Conservation (phyloP, 2,888 invertebrate species). For the Brachyptera risi region DNA sequence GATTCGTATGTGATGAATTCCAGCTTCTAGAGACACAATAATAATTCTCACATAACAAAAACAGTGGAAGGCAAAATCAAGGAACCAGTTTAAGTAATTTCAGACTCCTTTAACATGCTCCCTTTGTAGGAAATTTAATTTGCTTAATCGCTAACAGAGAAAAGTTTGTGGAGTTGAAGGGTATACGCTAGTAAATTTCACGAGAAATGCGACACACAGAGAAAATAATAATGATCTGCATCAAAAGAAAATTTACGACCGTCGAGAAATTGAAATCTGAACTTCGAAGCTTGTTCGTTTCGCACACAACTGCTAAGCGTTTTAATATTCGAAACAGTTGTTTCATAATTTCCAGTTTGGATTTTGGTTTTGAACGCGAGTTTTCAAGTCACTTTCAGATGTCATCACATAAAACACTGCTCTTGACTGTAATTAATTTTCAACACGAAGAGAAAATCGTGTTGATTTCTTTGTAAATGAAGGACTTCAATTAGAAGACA, state of each 20-base stretch:
- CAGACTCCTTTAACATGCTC: conserved; percentile 18
- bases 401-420: conserved; percentile 4
- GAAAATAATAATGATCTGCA: conserved; percentile 13
- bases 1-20: background rate
- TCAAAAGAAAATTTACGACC: conserved; percentile 21
- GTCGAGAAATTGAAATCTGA: conserved; percentile 26
- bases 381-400: conserved; percentile 18
- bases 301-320: background rate
- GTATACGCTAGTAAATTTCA: background rate
- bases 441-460: too few species aligned
- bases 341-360: conserved; percentile 1
- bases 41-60: conserved; percentile 29
- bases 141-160: conserved; percentile 28
- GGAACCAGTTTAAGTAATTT: conserved; percentile 27
- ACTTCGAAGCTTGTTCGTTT: background rate
- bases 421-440: conserved; percentile 10
- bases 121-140: conserved; percentile 29
- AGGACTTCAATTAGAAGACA: too few species aligned
- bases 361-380: background rate
- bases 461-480: too few species aligned
- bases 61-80: conserved; percentile 26
- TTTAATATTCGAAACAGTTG: background rate
- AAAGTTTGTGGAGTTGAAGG: conserved; percentile 12
- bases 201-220: background rate
- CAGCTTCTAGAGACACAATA: conserved; percentile 15